Base-by-base conservation (phyloP, 1,140 invertebrate species). In the Drosophila sucinea region DNA sequence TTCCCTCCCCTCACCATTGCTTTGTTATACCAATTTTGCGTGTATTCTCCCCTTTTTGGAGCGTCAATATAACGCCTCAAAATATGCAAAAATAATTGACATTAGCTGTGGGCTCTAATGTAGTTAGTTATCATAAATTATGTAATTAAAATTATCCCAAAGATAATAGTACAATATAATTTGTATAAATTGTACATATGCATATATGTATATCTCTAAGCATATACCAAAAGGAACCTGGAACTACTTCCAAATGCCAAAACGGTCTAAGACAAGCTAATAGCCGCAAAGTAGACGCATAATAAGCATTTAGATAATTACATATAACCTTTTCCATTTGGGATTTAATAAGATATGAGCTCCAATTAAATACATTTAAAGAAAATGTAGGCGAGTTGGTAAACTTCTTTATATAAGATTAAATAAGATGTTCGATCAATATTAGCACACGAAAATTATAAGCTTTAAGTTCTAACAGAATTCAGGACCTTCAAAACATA, bases 21-120 rank as follows among this genome's bases (percentile, higher is more conserved):
- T 51, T 51, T 51, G 44, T 51, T 51, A 51, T 51, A 27, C 25
- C 44, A 51, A 51, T 27, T 51, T 51, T 51, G 44, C 25, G 6
- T 51, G 35, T 38, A 38, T 51, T 51, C n/a, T 6, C 44, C 23
- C 44, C 44, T 44, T 44, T 44, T 17, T 23, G 11, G 11, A 11
- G 40, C 40, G 40, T 41, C 40, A 41, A 41, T 41, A 41, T n/a
- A 40, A 40, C 11, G 11, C 44, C 30, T 25, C 56, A 58, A 58
- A 58, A 35, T 58, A 58, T 58, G 56, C 29, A 58, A 35, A 32
- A 32, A 58, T 58, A 58, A 58, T 58, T 58, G 56, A 58, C 56
- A 58, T 58, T 35, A 58, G 56, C 56, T 58, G 56, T 58, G 56
- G 56, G 33, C 56, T 35, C 30, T 58, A 51, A 51, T 51, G 25